These are phyloP conservation scores for Sinonovacula constricta DNA, from an alignment of 1,140 invertebrate species.

Conservation along the genomic window DNA sequence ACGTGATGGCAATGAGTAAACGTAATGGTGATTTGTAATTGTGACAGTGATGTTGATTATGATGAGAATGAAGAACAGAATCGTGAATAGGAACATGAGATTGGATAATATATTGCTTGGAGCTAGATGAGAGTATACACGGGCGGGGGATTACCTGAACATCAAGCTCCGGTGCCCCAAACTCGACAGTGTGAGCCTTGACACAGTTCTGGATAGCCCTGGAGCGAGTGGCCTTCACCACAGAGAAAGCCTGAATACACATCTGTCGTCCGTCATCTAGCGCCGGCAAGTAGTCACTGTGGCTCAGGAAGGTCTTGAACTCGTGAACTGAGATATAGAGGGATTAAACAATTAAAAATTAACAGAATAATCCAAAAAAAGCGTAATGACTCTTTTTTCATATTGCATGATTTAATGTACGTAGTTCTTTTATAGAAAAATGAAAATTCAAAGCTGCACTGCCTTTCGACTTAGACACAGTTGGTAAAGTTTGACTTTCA, in stretches of 20 bases:
- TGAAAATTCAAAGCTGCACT: no score
- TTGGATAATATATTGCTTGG: no score
- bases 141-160: no score
- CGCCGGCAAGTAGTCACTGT: background rate
- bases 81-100: no score
- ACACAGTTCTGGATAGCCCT: slow-evolving; percentile 10
- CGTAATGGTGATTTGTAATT: background rate
- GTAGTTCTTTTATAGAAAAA: no score
- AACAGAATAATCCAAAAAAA: no score
- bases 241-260: slow-evolving; percentile 22
- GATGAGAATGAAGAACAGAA: no score
- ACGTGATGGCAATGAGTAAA: background rate
- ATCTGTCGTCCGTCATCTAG: slow-evolving; percentile 16
- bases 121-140: background rate
- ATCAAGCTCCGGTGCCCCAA: slow-evolving; percentile 8
- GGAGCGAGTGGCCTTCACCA: slow-evolving; percentile 3
- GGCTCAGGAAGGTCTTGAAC: slow-evolving; percentile 10
- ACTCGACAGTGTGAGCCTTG: slow-evolving; percentile 16
- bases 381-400: no score
- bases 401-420: no score
- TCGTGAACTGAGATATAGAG: slow-evolving; percentile 6
- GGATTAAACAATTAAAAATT: no score
- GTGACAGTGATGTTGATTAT: background rate
- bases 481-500: no score
- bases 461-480: no score